These are phyloP conservation scores for Drosophila ambigua DNA, from an alignment of 1,140 invertebrate genomes.

Conservation along the genomic window DNA sequence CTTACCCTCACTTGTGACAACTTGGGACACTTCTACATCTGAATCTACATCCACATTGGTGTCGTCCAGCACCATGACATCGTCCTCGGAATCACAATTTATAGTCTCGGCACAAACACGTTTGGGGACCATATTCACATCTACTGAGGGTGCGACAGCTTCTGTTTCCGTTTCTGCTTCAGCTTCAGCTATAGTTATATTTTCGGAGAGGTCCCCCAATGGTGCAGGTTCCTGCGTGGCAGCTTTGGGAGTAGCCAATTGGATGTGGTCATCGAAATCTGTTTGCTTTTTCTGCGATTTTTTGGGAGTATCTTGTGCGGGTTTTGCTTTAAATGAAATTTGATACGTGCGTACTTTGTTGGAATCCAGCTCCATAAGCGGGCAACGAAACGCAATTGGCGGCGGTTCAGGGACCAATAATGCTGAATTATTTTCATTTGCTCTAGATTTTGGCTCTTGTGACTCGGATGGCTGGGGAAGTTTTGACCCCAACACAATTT, in stretches of 20 bases:
- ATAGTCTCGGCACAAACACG: constrained; percentile 21
- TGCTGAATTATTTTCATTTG: too few species aligned
- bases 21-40: constrained; percentile 32
- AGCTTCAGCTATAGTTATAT: background rate
- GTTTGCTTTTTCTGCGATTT: too few species aligned
- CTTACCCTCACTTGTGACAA: constrained; percentile 6
- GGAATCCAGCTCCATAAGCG: too few species aligned
- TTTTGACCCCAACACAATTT: too few species aligned
- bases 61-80: constrained; percentile 66
- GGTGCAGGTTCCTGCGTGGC: background rate
- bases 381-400: too few species aligned
- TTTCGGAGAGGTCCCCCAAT: background rate
- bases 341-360: too few species aligned
- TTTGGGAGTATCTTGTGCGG: too few species aligned
- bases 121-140: background rate
- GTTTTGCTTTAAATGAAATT: too few species aligned
- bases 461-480: too few species aligned
- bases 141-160: background rate
- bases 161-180: background rate
- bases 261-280: constrained; percentile 14
- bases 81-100: constrained; percentile 56
- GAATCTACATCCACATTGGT: constrained; percentile 41
- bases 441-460: too few species aligned
- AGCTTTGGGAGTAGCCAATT: too few species aligned
- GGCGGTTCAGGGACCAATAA: too few species aligned